Percentiles rank a stretch among this genome's conserved stretches.
phyloP scores from a whole-genome alignment of 2,888 invertebrate genomes.

The Amaurobius ferox region DNA sequence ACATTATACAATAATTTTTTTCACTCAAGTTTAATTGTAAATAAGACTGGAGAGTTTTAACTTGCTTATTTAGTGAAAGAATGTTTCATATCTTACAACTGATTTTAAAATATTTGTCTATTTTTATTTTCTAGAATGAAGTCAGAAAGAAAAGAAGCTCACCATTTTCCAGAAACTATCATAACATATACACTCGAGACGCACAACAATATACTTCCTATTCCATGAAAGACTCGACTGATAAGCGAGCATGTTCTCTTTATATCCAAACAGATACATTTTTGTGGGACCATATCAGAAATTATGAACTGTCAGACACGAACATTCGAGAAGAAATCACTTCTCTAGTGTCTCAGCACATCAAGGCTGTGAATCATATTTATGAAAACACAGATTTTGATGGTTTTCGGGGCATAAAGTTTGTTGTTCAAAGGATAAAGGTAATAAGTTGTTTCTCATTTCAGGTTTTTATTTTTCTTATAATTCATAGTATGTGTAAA shows the following conservation, averaged over 20 bases:
- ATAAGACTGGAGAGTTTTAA: too few relatives aligned
- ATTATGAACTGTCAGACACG: conserved; percentile 80
- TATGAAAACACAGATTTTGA: conserved; percentile 96
- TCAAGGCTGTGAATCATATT: conserved; percentile 98
- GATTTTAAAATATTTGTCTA: too few relatives aligned
- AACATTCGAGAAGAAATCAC: conserved; percentile 98
- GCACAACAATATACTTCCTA: conserved; percentile 70
- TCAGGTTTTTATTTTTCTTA: too few relatives aligned
- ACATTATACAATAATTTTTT: too few relatives aligned
- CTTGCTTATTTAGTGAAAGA: too few relatives aligned
- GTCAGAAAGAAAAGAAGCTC: conserved; percentile 32
- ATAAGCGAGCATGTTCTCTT: conserved; percentile 92
- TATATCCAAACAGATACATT: conserved; percentile 99
- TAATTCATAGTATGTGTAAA: too few relatives aligned
- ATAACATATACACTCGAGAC: conserved; percentile 73
- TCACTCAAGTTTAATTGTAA: too few relatives aligned
- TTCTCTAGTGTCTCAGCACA: conserved; percentile 97
- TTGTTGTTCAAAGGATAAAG: conserved; percentile 93
- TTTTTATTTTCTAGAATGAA: conserved; percentile 38
- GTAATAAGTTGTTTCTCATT: too few relatives aligned
- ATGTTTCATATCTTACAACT: too few relatives aligned
- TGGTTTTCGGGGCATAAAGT: conserved; percentile 96
- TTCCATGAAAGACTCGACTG: conserved; percentile 57
- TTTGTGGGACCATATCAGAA: conserved; percentile 94
- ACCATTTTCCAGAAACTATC: conserved; percentile 36